Evolutionary conservation across 64 coral and sea anemone genomes (phyloP).

Genomic region (Trachythela sp.): DNA sequence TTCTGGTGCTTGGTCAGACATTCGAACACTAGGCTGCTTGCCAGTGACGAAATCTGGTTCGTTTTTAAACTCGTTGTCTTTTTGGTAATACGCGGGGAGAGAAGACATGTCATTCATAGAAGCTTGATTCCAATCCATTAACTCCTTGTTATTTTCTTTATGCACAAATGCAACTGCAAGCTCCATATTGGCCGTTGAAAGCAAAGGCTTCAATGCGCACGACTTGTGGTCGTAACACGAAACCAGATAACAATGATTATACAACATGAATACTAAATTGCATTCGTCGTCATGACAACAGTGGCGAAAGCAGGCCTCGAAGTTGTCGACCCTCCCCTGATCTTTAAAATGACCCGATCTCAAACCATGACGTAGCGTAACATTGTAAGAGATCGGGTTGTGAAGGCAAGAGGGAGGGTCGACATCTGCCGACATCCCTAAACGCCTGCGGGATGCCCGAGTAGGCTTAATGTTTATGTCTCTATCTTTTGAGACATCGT

Average conservation of each 20-base stretch:
- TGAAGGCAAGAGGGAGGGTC: conserved; percentile 57
- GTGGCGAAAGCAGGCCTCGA: conserved; percentile 54
- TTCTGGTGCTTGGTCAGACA: not conserved
- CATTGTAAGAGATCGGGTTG: conserved; percentile 97
- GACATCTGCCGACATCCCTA: not conserved
- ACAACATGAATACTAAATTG: conserved; percentile 66
- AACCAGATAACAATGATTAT: conserved; percentile 66
- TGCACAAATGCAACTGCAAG: not conserved
- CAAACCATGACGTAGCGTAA: conserved; percentile 79
- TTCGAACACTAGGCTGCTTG: not conserved
- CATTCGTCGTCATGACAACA: conserved; percentile 56
- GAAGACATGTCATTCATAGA: not conserved
- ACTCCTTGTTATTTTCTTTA: not conserved
- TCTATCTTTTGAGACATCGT: not conserved
- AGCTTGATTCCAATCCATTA: not conserved
- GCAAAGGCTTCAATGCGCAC: conserved; percentile 52
- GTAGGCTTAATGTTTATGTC: not conserved
- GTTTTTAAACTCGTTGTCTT: too few relatives aligned
- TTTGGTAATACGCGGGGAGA: not conserved
- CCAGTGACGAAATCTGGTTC: not conserved
- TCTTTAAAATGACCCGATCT: conserved; percentile 84
- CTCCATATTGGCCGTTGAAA: conserved; percentile 38
- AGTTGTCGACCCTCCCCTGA: conserved; percentile 82
- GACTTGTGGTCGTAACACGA: conserved; percentile 48
- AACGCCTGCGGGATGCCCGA: not conserved